Evolutionary conservation across 2,888 invertebrate genomes (phyloP), one percentile per base, ranked within the genome.

Genomic region (Macrosoma leucophasiata): DNA sequence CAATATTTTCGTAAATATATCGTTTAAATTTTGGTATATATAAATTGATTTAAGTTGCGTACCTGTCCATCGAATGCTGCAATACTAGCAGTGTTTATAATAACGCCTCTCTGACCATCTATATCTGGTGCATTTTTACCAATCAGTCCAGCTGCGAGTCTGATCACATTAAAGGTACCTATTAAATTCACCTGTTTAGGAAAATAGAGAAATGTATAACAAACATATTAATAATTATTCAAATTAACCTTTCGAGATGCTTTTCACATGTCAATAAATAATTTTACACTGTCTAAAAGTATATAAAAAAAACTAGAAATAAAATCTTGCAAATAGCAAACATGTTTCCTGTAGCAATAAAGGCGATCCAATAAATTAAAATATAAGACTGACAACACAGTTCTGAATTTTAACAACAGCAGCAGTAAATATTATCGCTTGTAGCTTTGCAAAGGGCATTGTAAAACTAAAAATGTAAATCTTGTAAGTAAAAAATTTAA

Each of bases 1-100:
- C 8, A 22, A 7, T n/a, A 22, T 22, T 22, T n/a, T n/a, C 8
- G 10, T 9, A 9, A 22, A 20, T n/a, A n/a, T n/a, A n/a, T n/a
- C n/a, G n/a, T 5, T 19, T 22, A 2, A 18, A 13, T 20, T 13
- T n/a, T 12, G 2, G 10, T 33, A 7, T 19, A 1, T 11, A 11
- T 19, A 11, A 20, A n/a, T 13, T 4, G 3, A 26, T 4, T 15
- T 24, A 13, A 13, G 20, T 17, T 10, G 12, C 25, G 41, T 29
- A 78, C 82, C 66, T 79, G 81, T 9, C 98, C 99, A 53, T 99
- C 99, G 62, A 85, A 98, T 1, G 98, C 98, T 2, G 98, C 97
- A 1, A 98, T 89, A 55, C 97, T 97, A 1, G 98, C 94, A 0
- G 98, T 99, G 68, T 98, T 98, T 1, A 99, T 86, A 28, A 99